Evolutionary conservation across 2,113 vertebrate genomes (phyloP).

Genomic region (Triplophysa tibetana): DNA sequence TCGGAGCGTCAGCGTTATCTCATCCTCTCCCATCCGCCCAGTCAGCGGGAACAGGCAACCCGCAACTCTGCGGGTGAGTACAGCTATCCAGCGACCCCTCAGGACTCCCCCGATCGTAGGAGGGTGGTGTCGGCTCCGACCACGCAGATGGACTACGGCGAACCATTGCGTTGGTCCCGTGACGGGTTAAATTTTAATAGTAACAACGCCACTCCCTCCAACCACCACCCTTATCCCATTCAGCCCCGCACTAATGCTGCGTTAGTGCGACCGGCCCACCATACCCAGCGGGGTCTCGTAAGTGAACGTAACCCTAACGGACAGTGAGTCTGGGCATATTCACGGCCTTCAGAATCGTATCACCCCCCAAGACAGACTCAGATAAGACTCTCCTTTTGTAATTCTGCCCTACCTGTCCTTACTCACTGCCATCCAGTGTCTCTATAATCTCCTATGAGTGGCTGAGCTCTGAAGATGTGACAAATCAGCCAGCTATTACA

Average conservation of each 20-base stretch:
- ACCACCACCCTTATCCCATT: conserved; percentile 69
- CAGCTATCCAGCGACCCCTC: conserved; percentile 76
- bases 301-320: conserved; percentile 83
- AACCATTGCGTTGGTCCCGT: conserved; percentile 79
- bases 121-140: conserved; percentile 87
- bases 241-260: conserved; percentile 58
- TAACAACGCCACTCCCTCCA: conserved; percentile 71
- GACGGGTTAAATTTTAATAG: conserved; percentile 84
- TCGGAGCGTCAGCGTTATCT: conserved; percentile 75
- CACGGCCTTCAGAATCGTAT: conserved; percentile 58
- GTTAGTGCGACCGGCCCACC: conserved; percentile 65
- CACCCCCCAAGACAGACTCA: conserved; percentile 44
- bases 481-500: neutral
- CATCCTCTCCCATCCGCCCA: conserved; percentile 64
- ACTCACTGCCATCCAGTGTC: conserved; percentile 69
- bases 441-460: conserved; percentile 52
- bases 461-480: conserved; percentile 54
- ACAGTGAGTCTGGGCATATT: conserved; percentile 67
- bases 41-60: conserved; percentile 59
- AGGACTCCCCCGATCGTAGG: conserved; percentile 84
- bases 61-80: conserved; percentile 83
- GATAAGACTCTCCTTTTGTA: conserved; percentile 32
- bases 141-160: conserved; percentile 78
- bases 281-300: conserved; percentile 67
- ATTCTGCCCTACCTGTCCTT: conserved; percentile 59